Evolutionary conservation across 1,140 invertebrate species (phyloP).

Genomic region (Campoletis sonorensis): DNA sequence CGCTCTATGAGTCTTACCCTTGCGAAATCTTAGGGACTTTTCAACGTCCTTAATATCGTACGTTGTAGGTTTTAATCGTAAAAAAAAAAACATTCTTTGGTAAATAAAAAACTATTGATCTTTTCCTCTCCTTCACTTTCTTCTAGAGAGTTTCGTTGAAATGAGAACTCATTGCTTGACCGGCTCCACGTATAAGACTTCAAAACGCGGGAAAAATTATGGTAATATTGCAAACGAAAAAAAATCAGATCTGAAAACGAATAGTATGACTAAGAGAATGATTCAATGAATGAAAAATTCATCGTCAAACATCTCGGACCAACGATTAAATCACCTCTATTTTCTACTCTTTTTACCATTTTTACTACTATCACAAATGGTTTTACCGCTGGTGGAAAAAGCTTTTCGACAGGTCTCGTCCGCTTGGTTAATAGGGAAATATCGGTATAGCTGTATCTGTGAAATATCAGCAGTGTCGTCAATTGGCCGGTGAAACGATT

Average conservation of each 20-base stretch:
- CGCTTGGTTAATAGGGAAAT: not conserved
- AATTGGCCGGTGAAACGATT: slow-evolving; percentile 25
- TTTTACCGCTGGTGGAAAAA: not conserved
- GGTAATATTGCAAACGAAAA: not conserved
- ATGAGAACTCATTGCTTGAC: not conserved
- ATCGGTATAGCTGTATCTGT: slow-evolving; percentile 9
- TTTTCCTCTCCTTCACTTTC: not conserved
- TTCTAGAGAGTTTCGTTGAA: not conserved
- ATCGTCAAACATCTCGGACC: not conserved
- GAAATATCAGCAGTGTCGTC: slow-evolving; percentile 9
- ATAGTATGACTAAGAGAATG: not conserved
- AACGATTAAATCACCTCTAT: not conserved
- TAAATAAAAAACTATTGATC: not conserved
- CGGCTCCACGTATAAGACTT: not conserved
- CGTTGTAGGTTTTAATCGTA: not conserved
- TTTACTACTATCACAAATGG: not conserved
- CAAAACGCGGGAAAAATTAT: not conserved
- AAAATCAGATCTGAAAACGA: not conserved
- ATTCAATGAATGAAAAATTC: slow-evolving; percentile 11
- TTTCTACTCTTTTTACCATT: not conserved
- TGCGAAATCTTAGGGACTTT: not conserved
- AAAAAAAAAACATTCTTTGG: not conserved
- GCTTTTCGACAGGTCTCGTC: slow-evolving; percentile 11
- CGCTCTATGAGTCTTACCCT: not conserved
- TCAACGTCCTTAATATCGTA: not conserved